A percentile compares a stretch with the other conserved stretches of the same genome.
Conservation (phyloP, 1,140 invertebrate species). For the Drosophila prosaltans region DNA sequence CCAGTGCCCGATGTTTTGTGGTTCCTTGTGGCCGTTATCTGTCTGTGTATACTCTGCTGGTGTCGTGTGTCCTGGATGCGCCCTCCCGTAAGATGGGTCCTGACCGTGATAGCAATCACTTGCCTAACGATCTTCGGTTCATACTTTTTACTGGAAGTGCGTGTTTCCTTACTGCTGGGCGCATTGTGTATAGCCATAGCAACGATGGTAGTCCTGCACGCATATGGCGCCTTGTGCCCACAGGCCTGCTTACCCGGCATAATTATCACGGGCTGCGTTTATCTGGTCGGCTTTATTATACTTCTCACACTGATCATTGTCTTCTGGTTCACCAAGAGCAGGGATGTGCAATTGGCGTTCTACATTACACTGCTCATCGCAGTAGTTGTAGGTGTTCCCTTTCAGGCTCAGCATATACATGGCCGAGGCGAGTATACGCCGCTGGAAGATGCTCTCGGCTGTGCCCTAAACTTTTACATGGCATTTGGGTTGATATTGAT, state of each 20-base stretch:
- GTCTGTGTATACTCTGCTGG: conserved; percentile 20
- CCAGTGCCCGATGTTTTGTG: conserved; percentile 23
- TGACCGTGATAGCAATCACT: neutral
- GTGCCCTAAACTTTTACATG: conserved; percentile 8
- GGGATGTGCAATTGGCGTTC: neutral
- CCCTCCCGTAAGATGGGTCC: conserved; percentile 14
- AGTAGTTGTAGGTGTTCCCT: neutral
- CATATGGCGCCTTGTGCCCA: conserved; percentile 27
- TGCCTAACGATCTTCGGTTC: conserved; percentile 3
- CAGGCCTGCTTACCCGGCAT: conserved; percentile 4
- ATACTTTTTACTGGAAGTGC: fast-evolving
- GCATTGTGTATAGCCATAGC: neutral
- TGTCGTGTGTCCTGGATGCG: neutral
- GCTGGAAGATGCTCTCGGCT: neutral
- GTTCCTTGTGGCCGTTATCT: conserved; percentile 1
- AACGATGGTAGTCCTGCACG: neutral
- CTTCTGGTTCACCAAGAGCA: neutral
- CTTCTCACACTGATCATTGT: conserved; percentile 3
- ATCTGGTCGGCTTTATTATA: neutral
- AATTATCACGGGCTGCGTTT: neutral
- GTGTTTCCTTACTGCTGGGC: fast-evolving
- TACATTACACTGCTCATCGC: neutral
- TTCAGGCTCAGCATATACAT: conserved; percentile 26
- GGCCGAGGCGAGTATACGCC: conserved; percentile 23
- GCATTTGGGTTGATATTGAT: neutral